phyloP scores from a whole-genome alignment of 2,797 vertebrate species.

The Mus caroli region DNA sequence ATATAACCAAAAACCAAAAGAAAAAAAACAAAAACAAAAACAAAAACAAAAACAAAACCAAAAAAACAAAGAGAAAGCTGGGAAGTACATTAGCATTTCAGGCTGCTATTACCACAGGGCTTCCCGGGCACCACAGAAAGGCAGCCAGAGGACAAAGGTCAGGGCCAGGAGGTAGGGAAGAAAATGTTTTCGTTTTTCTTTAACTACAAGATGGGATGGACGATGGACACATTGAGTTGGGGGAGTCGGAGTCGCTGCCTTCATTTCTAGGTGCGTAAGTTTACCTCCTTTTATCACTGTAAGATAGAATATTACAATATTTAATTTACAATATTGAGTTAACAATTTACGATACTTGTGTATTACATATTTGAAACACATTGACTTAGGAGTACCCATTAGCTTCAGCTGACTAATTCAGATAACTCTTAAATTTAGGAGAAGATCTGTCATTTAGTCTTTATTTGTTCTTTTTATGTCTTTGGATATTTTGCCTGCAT shows the following conservation, averaged over 20 bases:
- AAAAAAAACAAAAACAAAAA: no score
- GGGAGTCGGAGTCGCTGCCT: background rate
- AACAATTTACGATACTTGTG: background rate
- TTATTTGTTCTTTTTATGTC: constrained; percentile 32
- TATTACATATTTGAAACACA: constrained; percentile 19
- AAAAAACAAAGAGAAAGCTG: constrained; percentile 79
- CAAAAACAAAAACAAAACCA: no score
- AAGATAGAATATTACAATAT: background rate
- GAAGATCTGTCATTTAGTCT: constrained; percentile 44
- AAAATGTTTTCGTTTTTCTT: background rate
- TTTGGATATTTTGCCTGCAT: background rate
- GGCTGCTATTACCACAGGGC: constrained; percentile 85
- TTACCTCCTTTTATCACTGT: constrained; percentile 39
- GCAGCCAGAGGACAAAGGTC: background rate
- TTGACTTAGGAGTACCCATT: constrained; percentile 36
- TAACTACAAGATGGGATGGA: background rate
- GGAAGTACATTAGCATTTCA: constrained; percentile 86
- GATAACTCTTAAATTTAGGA: constrained; percentile 61
- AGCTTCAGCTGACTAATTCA: constrained; percentile 67
- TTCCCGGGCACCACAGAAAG: constrained; percentile 74
- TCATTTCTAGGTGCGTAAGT: constrained; percentile 47
- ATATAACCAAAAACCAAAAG: no score
- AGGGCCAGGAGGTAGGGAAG: background rate
- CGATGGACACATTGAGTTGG: constrained; percentile 22
- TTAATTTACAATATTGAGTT: background rate